These are phyloP conservation scores for Drosophila prolongata DNA, from an alignment of 2,888 invertebrate species.

Conservation along the genomic window DNA sequence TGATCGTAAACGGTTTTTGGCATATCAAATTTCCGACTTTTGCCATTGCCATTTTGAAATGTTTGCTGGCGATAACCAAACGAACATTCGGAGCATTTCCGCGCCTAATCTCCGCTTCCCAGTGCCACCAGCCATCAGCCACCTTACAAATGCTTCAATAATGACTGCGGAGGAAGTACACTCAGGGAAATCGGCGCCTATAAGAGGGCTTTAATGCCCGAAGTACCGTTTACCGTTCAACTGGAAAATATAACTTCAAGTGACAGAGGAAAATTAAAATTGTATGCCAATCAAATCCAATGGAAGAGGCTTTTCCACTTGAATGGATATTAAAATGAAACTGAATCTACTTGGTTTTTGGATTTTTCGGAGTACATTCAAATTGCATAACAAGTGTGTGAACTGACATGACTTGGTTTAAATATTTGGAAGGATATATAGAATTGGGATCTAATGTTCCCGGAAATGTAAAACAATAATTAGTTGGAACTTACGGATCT, in stretches of 20 bases:
- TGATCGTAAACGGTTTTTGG: constrained; percentile 49
- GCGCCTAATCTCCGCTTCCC: constrained; percentile 64
- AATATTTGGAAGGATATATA: too few relatives aligned
- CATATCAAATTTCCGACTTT: constrained; percentile 55
- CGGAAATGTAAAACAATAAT: too few relatives aligned
- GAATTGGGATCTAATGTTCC: too few relatives aligned
- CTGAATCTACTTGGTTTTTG: too few relatives aligned
- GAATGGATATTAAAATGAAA: neutral
- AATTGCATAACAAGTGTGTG: too few relatives aligned
- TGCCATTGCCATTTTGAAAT: constrained; percentile 28
- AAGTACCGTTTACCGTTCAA: neutral
- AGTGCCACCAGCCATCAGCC: constrained; percentile 33
- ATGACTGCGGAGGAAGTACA: constrained; percentile 52
- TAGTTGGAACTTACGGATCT: too few relatives aligned
- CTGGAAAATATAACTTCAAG: neutral
- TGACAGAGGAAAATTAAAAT: neutral
- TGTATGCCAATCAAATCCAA: neutral
- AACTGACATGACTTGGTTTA: too few relatives aligned
- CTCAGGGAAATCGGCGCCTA: constrained; percentile 1
- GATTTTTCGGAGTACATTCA: too few relatives aligned
- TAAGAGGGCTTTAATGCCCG: neutral
- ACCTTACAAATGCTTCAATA: constrained; percentile 69
- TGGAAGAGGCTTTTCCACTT: too few relatives aligned
- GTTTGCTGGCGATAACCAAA: constrained; percentile 48
- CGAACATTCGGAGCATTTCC: constrained; percentile 64